phyloP scores from a whole-genome alignment of 1,140 invertebrate species.

The Tetraneura akinire region DNA sequence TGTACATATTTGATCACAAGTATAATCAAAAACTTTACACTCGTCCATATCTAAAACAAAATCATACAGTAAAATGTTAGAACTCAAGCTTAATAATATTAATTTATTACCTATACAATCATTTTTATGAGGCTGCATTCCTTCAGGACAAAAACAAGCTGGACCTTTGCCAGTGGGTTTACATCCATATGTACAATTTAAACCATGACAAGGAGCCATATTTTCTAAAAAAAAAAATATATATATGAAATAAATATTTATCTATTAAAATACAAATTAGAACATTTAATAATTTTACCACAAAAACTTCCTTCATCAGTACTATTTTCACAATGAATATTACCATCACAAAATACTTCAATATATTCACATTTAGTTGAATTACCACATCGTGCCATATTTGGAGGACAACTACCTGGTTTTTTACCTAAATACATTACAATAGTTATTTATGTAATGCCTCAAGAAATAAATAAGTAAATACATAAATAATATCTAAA shows the following conservation, averaged over 20 bases:
- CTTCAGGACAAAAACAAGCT: slow-evolving; percentile 74
- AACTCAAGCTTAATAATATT: too few relatives aligned
- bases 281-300: slow-evolving; percentile 56
- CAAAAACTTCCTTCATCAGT: slow-evolving; percentile 68
- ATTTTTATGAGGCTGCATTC: slow-evolving; percentile 69
- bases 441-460: neutral
- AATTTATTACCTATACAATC: slow-evolving; percentile 64
- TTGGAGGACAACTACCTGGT: slow-evolving; percentile 63
- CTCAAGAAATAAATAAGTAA: too few relatives aligned
- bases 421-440: slow-evolving; percentile 60
- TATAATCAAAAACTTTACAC: slow-evolving; percentile 67
- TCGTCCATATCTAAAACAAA: slow-evolving; percentile 71
- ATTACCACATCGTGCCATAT: slow-evolving; percentile 66
- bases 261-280: too few relatives aligned
- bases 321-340: slow-evolving; percentile 68
- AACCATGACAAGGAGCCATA: slow-evolving; percentile 62
- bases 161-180: slow-evolving; percentile 68
- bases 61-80: neutral
- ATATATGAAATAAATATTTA: too few relatives aligned
- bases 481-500: too few relatives aligned
- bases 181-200: slow-evolving; percentile 70
- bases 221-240: slow-evolving; percentile 59
- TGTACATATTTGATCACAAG: slow-evolving; percentile 78
- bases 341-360: slow-evolving; percentile 66
- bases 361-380: slow-evolving; percentile 61